phyloP scores from a whole-genome alignment of 2,888 invertebrate genomes.

The Julus scanicus region DNA sequence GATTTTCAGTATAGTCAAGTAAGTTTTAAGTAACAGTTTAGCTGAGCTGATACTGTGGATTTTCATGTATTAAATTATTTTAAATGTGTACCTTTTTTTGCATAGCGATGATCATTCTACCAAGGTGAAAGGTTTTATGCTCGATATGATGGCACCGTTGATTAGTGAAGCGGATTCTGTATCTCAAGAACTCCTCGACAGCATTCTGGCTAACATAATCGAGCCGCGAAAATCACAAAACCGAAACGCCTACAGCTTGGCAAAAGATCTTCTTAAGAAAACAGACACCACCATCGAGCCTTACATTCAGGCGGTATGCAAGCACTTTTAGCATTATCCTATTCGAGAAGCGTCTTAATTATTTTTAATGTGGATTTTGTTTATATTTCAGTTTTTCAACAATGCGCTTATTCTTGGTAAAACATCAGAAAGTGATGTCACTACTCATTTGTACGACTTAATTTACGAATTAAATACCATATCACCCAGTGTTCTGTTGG shows the following conservation, averaged over 20 bases:
- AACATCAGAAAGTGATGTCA: conserved; percentile 67
- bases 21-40: conserved; percentile 65
- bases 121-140: conserved; percentile 96
- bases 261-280: conserved; percentile 90
- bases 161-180: conserved; percentile 96
- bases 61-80: neutral
- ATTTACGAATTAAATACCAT: conserved; percentile 96
- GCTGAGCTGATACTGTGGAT: neutral
- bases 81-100: neutral
- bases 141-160: conserved; percentile 93
- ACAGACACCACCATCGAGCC: conserved; percentile 93
- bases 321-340: neutral
- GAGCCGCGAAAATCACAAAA: conserved; percentile 91
- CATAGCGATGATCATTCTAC: conserved; percentile 92
- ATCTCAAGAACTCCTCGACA: conserved; percentile 92
- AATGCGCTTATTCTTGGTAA: conserved; percentile 93
- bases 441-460: conserved; percentile 79
- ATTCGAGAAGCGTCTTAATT: neutral
- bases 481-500: conserved; percentile 84
- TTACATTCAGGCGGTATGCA: conserved; percentile 89
- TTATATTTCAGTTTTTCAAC: conserved; percentile 85
- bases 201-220: conserved; percentile 91
- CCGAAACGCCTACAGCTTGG: conserved; percentile 88
- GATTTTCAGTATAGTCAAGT: conserved; percentile 97
- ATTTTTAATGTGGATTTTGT: neutral